Evolutionary conservation across 2,113 vertebrate species (phyloP).

Genomic region (Callionymus lyra): DNA sequence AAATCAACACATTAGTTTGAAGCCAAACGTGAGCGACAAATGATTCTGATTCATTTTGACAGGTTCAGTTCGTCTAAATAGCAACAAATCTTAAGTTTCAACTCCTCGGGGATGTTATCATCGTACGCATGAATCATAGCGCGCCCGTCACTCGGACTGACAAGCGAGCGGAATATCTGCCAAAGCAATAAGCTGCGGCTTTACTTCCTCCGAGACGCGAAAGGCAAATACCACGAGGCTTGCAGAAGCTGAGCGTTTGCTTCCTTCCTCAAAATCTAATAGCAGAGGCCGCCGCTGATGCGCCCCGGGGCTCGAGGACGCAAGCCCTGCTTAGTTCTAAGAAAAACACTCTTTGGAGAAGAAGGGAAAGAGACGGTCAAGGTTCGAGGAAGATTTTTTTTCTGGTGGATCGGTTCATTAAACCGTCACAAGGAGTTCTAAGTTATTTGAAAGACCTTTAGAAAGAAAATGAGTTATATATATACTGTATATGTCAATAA

Average conservation of each 20-base stretch:
- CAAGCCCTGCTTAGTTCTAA: slow-evolving; percentile 30
- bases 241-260: slow-evolving; percentile 29
- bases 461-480: no score
- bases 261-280: slow-evolving; percentile 35
- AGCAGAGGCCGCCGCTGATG: slow-evolving; percentile 28
- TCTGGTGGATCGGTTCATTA: no score
- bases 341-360: slow-evolving; percentile 17
- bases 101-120: no score
- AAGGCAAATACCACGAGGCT: slow-evolving; percentile 16
- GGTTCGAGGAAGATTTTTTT: no score
- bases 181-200: slow-evolving; percentile 20
- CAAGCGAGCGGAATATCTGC: slow-evolving; percentile 36
- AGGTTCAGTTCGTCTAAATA: no score
- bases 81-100: no score
- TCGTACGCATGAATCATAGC: slow-evolving; percentile 8
- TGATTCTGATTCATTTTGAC: slow-evolving; percentile 4
- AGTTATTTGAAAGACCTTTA: no score
- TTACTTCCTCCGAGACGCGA: slow-evolving; percentile 22
- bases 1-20: no score
- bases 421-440: no score
- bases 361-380: no score
- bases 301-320: slow-evolving; percentile 27
- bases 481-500: no score
- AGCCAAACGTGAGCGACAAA: no score
- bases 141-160: slow-evolving; percentile 31